phyloP scores from a whole-genome alignment of 2,888 invertebrate species.

The Pterostichus madidus region DNA sequence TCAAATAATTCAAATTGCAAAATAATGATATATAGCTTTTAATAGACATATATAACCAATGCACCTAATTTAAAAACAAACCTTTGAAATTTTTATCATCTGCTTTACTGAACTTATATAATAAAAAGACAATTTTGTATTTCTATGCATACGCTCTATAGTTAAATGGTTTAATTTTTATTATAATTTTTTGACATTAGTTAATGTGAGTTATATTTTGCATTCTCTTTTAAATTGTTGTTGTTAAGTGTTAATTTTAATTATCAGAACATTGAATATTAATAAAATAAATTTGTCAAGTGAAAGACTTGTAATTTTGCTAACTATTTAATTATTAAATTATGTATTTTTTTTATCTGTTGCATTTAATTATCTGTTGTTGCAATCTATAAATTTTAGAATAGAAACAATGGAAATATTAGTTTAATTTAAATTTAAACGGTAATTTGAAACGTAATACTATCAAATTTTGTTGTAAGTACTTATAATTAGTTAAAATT shows the following conservation, averaged over 20 bases:
- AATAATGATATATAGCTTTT: too few species aligned
- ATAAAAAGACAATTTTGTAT: neutral
- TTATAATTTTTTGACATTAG: too few species aligned
- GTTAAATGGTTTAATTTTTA: too few species aligned
- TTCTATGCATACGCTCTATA: neutral
- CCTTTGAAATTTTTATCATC: too few species aligned
- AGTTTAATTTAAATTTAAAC: neutral
- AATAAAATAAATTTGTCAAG: constrained; percentile 15
- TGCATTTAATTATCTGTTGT: neutral
- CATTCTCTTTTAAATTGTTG: neutral
- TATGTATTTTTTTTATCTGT: neutral
- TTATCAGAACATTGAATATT: neutral
- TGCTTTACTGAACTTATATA: too few species aligned
- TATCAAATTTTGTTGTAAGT: neutral
- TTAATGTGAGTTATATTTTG: neutral
- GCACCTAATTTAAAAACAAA: too few species aligned
- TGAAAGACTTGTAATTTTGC: constrained; percentile 37
- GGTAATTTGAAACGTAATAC: too few species aligned
- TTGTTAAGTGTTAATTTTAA: neutral
- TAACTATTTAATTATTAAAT: neutral
- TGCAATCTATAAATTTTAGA: too few species aligned
- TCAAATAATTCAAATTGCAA: too few species aligned
- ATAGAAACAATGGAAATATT: constrained; percentile 3
- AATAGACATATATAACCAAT: too few species aligned
- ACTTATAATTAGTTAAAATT: constrained; percentile 16